Evolutionary conservation across 2,888 invertebrate species (phyloP), one percentile per base, ranked within the genome.

Genomic region (Saturnia pavonia): DNA sequence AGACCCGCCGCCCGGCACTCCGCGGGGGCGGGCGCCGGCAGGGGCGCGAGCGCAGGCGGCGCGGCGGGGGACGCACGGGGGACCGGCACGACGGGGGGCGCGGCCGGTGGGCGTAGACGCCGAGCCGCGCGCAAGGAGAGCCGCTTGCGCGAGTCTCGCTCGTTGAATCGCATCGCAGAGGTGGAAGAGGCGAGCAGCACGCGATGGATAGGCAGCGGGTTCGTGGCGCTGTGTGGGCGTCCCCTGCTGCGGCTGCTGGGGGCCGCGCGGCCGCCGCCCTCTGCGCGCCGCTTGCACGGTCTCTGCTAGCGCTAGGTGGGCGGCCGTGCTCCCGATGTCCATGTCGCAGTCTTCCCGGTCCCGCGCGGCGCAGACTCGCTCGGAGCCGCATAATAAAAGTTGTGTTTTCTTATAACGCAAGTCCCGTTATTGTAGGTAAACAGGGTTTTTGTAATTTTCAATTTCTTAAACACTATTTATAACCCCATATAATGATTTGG

Each of bases 91-190:
- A 34, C 81, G 84, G 60, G 84, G 79, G 70, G 86, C 83, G 74
- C 81, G 86, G 22, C 82, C 81, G 69, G 79, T 77, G 68, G 34
- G 63, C 77, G n/a, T 72, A 74, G 19, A 73, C 77, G n/a, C 75
- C 80, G 77, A 75, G 70, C 90, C 45, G 91, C 90, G 16, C 86
- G 91, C 72, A 91, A 95, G 75, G 92, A 93, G 84, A 88, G 87
- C 74, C 88, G 92, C 4, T 89, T 97, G 71, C 94, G 97, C 14
- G 97, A 97, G 91, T 97, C 97, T 78, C 97, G 97, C 84, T 97
- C 97, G 42, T 91, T 97, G 73, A 97, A 97, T 88, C 95, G 97
- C 75, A 97, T 97, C 76, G 97, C 97, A 22, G 97, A 97, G 91
- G 97, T 97, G 76, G 97, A 97, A 88, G 97, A 97, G 86, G 96